Evolutionary conservation across 1,140 invertebrate genomes (phyloP), one percentile per base, ranked within the genome.

Genomic region (Zophobas morio): DNA sequence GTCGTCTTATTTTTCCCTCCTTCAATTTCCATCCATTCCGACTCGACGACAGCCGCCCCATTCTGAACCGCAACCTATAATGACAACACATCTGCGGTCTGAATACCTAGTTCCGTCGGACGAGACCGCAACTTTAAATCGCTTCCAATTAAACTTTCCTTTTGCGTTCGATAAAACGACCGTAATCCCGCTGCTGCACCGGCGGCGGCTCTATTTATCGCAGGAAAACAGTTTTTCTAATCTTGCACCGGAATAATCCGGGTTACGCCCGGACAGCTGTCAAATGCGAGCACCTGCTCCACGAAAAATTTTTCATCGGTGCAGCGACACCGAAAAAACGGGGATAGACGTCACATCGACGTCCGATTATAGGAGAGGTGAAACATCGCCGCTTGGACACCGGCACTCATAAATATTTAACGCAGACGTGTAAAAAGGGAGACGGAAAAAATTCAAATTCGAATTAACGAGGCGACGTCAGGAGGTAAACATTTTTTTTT

Each of bases 361-460:
- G 42, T 4, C 49, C n/a, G 4, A 20, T 20, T 51, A 51, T 51
- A 20, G 20, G 42, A 8, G 49, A 51, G 49, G 49, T 51, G 49
- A 51, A 51, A 51, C 49, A 20, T 51, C 6, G 42, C 42, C 3
- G 6, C 3, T 46, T 46, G 42, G 42, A 3, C 42, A 46, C 49
- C 6, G n/a, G 2, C 3, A 46, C 54, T 57, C 54, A 57, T 57
- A 57, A 57, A 57, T 57, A 57, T 57, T 57, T 57, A 57, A 34
- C 32, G 54, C 54, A 57, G 54, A 57, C 54, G 54, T 20, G 32
- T 33, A 57, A 57, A 57, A 57, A 57, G 35, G 2, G 54, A 34
- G 35, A 63, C 57, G 36, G 20, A 56, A 63, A 63, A 63, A 63
- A 63, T 63, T 63, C 36, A 39, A 39, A 39, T 63, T 63, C 37